Base-by-base conservation (phyloP, 2,888 invertebrate genomes). In the Dastarcus helophoroides region DNA sequence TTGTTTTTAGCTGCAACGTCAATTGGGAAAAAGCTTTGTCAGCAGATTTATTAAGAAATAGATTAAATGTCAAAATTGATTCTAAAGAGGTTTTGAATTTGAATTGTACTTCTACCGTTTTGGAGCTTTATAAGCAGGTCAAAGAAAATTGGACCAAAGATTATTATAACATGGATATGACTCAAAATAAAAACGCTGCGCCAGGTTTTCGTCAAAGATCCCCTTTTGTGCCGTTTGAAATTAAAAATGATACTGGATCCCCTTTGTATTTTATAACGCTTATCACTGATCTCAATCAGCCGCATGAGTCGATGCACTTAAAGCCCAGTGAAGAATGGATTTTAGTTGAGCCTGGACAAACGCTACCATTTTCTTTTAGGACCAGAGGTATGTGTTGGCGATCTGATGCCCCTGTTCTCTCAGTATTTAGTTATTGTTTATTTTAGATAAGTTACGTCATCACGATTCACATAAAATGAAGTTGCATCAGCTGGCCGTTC, bases 141-240 rank as follows among this genome's bases (percentile, higher is more conserved):
- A 79, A 79, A 39, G 74, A 75, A 44, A 89, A 82, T 56, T 94
- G 93, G 93, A 81, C 79, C 2, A 77, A 79, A 29, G 85, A 85
- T 59, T 83, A 79, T 55, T 79, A 79, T 49, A 56, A 42, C 25
- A 24, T 34, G 11, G 32, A 40, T 15, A 26, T 34, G 7, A 26
- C 22, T 3, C 31, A 29, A 13, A 36, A 36, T 13, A n/a, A 10
- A 7, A 42, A 38, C 35, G 29, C 31, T 4, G 26, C 33, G 5
- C 31, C 60, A 46, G 72, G 71, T 35, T 79, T 79, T 53, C 68
- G 81, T 29, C 69, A 83, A 9, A 69, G 93, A 30, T 77, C 81
- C 13, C 93, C 95, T 3, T 97, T 97, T 63, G 79, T 97, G 38
- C 95, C 97, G 0, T 97, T 89, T 65, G 84, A 89, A 6, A 65